These are phyloP conservation scores for Eretmochelys imbricata DNA, from an alignment of 2,113 vertebrate genomes.

Conservation along the genomic window DNA sequence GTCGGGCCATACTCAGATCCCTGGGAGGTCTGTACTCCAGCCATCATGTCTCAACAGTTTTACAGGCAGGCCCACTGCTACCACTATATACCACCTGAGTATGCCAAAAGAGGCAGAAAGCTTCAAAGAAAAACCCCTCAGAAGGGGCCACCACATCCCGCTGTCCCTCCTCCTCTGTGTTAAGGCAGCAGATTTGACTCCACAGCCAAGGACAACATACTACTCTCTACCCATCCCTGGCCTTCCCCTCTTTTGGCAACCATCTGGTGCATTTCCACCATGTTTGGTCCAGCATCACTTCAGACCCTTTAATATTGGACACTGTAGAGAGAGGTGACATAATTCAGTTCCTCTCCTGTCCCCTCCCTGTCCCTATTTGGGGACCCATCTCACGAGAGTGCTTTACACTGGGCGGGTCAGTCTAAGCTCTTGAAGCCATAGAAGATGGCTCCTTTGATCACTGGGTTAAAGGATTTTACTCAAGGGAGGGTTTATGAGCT, in stretches of 20 bases:
- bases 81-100: background rate
- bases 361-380: background rate
- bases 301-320: background rate
- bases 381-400: background rate
- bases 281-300: background rate
- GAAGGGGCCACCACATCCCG: background rate
- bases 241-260: background rate
- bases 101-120: background rate
- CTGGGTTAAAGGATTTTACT: no score
- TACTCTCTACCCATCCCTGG: background rate
- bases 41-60: background rate
- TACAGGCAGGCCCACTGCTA: background rate
- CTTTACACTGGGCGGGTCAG: background rate
- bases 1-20: background rate
- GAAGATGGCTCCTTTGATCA: no score
- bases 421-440: no score
- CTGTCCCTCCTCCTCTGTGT: background rate
- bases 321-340: background rate
- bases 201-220: background rate
- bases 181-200: background rate
- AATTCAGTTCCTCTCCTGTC: background rate
- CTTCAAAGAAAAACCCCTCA: background rate
- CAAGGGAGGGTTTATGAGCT: no score
- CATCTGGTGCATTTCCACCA: background rate
- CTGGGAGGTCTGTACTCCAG: no score